Base-by-base conservation (phyloP, 1,140 invertebrate genomes). In the Melitaea cinxia region DNA sequence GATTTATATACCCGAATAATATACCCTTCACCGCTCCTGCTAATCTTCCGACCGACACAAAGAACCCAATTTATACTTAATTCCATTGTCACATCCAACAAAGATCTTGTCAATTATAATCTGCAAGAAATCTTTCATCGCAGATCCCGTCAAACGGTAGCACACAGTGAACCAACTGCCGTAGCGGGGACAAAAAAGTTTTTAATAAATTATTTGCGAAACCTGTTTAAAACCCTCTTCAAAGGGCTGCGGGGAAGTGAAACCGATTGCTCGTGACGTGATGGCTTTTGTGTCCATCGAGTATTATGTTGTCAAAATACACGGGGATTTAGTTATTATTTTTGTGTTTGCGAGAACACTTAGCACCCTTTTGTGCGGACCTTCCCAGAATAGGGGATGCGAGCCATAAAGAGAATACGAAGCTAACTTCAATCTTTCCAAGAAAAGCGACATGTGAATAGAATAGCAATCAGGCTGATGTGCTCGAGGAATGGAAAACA, bases 301-400 rank as follows among this genome's bases (percentile, higher is more conserved):
- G 88, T 88, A 90, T 90, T 90, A 88, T 85, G 84, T 82, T 90
- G 88, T 90, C 88, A 90, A 90, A 90, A 90, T 88, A 90, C 81
- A 85, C 82, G 75, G 81, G 77, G 82, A 88, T 89, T 88, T 90
- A 83, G 85, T 89, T 89, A 89, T 89, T 89, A 89, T 89, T 89
- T 87, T 88, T 88, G 82, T 88, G 88, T 90, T 90, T 86, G 85
- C 80, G 80, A 84, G 80, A 78, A 78, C 83, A 86, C 88, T 88
- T 89, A 88, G 82, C 88, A 83, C 83, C 85, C 88, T 70, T 87
- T 85, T 90, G 84, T 87, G 61, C 68, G 42, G 72, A 57, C 72
- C 77, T 88, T 90, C 83, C 70, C 63, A 56, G 85, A 88, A 88
- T 39, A 65, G 77, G 78, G 82, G 78, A 85, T 80, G 78, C 82